Evolutionary conservation across 2,888 invertebrate species (phyloP), one percentile per base, ranked within the genome.

Genomic region (Acleris laterana): DNA sequence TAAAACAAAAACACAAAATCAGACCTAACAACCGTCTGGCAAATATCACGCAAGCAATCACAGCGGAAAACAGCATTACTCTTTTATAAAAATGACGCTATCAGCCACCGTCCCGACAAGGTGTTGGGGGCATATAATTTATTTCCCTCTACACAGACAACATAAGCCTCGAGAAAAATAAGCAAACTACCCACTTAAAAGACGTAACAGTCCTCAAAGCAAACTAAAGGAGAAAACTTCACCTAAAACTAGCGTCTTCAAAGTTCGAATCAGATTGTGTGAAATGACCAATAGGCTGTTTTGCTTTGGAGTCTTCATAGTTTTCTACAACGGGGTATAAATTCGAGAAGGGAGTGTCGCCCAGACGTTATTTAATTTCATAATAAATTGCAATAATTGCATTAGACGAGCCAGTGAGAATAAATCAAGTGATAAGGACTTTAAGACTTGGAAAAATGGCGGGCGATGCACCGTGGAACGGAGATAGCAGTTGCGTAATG

Each of bases 371-470:
- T 90, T 89, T 91, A 91, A 92, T 90, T 90, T 92, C 84, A 87
- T 88, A 88, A 89, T 92, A 91, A 92, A 92, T 92, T 90, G 90
- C 87, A 88, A 89, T 92, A 89, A 91, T 91, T 92, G 87, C 91
- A 88, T 91, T 89, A 89, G 84, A 77, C 77, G 80, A 77, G 81
- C 74, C 78, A 76, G 76, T 77, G 78, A 74, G 77, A 82, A 88
- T 90, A 89, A 90, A 90, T 90, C 88, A 87, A 82, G 79, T 78
- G 84, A 74, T 74, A 76, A 71, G 68, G 64, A 62, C 71, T 56
- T 53, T 57, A 59, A 52, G n/a, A 38, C 25, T 59, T 48, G 63
- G 46, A 52, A 67, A 69, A 69, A 63, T 69, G 50, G 62, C 65
- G 66, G 62, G 19, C 65, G 42, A 28, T 61, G 61, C 60, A 57